Evolutionary conservation across 2,888 invertebrate genomes (phyloP).

Genomic region (Campoplex nolae): DNA sequence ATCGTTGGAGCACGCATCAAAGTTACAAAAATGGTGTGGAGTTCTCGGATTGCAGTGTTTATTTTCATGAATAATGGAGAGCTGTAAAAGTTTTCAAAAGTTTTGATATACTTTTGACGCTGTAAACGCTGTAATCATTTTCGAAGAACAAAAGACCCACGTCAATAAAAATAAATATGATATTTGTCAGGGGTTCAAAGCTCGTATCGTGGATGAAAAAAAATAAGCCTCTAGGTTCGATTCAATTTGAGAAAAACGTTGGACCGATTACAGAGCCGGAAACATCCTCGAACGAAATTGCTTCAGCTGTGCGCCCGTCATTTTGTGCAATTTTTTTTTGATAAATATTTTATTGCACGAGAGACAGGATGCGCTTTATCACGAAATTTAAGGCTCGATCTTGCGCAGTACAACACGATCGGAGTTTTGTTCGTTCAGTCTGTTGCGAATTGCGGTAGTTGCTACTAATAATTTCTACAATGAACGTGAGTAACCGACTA

Average conservation of each 20-base stretch:
- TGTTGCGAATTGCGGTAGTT: background rate
- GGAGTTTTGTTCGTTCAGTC: constrained; percentile 1
- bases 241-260: background rate
- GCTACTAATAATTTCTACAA: constrained; percentile 1
- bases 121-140: background rate
- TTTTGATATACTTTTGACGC: background rate
- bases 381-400: background rate
- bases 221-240: background rate
- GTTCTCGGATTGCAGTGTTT: background rate
- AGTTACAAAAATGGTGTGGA: background rate
- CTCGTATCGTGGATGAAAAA: background rate
- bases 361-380: background rate
- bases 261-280: background rate
- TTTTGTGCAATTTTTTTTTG: background rate
- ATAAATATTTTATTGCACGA: background rate
- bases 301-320: background rate
- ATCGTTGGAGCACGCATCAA: background rate
- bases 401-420: constrained; percentile 5
- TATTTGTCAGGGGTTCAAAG: background rate
- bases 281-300: background rate
- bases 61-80: background rate
- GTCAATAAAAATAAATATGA: background rate
- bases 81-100: background rate
- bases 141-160: background rate
- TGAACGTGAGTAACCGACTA: constrained; percentile 10